Evolutionary conservation across 2,797 vertebrate species (phyloP), one percentile per base, ranked within the genome.

Genomic region (Hemitrygon akajei): DNA sequence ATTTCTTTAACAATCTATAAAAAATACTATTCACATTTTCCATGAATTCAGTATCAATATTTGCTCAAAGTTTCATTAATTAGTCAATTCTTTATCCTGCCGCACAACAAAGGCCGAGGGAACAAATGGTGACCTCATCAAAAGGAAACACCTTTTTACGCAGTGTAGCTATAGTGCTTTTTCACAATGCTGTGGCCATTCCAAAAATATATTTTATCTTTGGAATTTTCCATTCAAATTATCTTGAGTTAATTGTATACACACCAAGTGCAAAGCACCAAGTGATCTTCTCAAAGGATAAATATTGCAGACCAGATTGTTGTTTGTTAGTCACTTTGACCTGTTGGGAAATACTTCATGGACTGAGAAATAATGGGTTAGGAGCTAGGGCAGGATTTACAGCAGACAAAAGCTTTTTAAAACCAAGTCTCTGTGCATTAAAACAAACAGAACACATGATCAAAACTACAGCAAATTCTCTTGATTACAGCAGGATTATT

Each of bases 21-120:
- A 99, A 93, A 99, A 99, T 99, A 99, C 97, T 98, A 98, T 99
- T 99, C 98, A 99, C 98, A 99, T 99, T 98, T 98, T 97, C 97
- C 97, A 97, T 96, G 71, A 93, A 47, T 71, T 93, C 93, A 81
- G 1, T 87, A 86, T n/a, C 86, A 82, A 96, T 95, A 97, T 96
- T 96, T 97, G 96, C 97, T 97, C 96, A 96, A 94, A 96, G 95
- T 91, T 93, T 82, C 96, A 96, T 95, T 96, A 95, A 96, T 95
- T 96, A 95, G 95, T 97, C 96, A 95, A 96, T 96, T 96, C 96
- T 97, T 96, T 97, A 96, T 95, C 95, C 96, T 97, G 96, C 96
- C 96, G 96, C 95, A 96, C 97, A 97, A 95, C 96, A 97, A 98
- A 98, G 97, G 97, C 86, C 98, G 98, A 98, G 98, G 98, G 97